A percentile compares a stretch with the other conserved stretches of the same genome.
Evolutionary conservation across 1,140 invertebrate species (phyloP).

Genomic region (Belonocnema kinseyi): DNA sequence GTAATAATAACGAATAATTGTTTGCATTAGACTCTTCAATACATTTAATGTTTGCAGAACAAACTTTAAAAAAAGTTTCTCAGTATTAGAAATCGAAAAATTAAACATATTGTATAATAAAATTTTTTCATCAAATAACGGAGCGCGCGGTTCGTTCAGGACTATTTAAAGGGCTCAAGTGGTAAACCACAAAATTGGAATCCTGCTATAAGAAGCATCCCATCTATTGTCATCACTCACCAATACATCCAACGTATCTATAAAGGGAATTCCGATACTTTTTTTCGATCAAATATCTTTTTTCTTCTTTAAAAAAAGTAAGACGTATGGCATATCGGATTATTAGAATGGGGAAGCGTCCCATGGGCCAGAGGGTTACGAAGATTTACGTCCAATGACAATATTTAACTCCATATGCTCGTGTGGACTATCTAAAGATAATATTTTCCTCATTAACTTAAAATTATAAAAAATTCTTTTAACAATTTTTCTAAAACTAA

Average conservation of each 20-base stretch:
- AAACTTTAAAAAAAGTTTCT: too few species aligned
- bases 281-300: constrained; percentile 5
- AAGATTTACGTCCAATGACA: not conserved
- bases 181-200: too few species aligned
- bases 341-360: not conserved
- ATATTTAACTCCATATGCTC: not conserved
- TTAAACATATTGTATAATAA: too few species aligned
- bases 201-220: not conserved
- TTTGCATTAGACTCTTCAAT: too few species aligned
- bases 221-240: not conserved
- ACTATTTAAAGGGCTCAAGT: too few species aligned
- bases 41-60: too few species aligned
- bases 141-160: too few species aligned
- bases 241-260: not conserved
- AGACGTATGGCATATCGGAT: not conserved
- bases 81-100: too few species aligned
- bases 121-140: too few species aligned
- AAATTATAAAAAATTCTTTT: not conserved
- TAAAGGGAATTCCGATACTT: not conserved
- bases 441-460: not conserved
- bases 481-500: too few species aligned
- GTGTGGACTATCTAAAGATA: not conserved
- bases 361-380: too few species aligned
- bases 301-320: constrained; percentile 34
- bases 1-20: too few species aligned